Base-by-base conservation (phyloP, 2,113 vertebrate species). In the Sula dactylatra region DNA sequence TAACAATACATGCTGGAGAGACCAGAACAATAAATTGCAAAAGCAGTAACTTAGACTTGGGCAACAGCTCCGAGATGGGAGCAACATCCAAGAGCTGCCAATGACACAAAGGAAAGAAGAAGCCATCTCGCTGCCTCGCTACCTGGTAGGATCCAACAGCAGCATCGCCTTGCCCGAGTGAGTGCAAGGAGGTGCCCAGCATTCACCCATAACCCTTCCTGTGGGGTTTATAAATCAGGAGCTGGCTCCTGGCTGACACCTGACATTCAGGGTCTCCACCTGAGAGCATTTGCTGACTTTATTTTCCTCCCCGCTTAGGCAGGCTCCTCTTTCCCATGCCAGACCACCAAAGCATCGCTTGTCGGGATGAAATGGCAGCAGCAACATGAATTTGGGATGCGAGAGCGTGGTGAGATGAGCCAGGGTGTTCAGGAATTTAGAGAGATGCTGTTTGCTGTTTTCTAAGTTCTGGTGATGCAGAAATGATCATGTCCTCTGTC, bases 331-430 rank as follows among this genome's bases (percentile, higher is more conserved):
- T 7, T 86, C 4, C 38, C 13, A 0, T 11, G 34, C 27, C 74
- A 38, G 47, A 49, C 4, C 38, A 32, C 3, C 0, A 0, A 36
- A 16, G 16, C 7, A 2, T 10, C 2, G 1, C 55, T 31, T 17
- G 1, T 7, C 2, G 5, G 76, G 62, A 36, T 58, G 44, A 89
- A 86, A 77, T 0, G 0, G 16, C 38, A 59, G 56, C 55, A 59
- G 10, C 9, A 10, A 27, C 2, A 4, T 47, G 45, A 79, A 55
- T 3, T 26, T 44, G 38, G 21, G 20, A 22, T 70, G 31, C 16
- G 32, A 54, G 22, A 67, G 8, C 0, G 0, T 16, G 36, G 44
- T 44, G 59, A 44, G 77, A 58, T 1, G 21, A 79, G 11, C 9
- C 50, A 85, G 47, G 9, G 7, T 13, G 2, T 29, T 84, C 32